phyloP scores from a whole-genome alignment of 2,888 invertebrate species.

The Magallana nippona region DNA sequence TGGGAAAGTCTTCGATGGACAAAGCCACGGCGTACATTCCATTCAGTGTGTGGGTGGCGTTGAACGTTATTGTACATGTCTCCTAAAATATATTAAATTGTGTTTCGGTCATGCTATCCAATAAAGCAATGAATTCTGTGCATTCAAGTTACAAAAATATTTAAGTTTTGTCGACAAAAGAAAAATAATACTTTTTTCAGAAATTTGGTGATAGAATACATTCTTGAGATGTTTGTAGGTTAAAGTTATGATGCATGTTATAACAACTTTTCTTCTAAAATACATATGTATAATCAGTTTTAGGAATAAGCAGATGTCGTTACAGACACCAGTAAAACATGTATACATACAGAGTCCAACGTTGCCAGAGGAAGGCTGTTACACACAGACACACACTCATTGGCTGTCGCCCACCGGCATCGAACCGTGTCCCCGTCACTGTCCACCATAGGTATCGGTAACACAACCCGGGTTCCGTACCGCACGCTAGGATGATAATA shows the following conservation, averaged over 20 bases:
- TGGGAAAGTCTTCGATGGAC: conserved; percentile 60
- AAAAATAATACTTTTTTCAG: too few species aligned
- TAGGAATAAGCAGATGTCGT: neutral
- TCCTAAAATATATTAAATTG: conserved; percentile 43
- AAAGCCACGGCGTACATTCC: conserved; percentile 62
- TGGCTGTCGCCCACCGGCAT: conserved; percentile 59
- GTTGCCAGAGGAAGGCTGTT: conserved; percentile 49
- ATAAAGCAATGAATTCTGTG: too few species aligned
- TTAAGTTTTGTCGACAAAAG: too few species aligned
- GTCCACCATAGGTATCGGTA: conserved; percentile 56
- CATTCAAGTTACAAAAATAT: too few species aligned
- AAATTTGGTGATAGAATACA: too few species aligned
- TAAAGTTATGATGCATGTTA: too few species aligned
- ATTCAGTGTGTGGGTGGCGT: conserved; percentile 41
- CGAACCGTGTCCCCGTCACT: conserved; percentile 60
- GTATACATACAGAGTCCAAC: conserved; percentile 51
- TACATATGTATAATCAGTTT: too few species aligned
- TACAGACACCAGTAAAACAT: neutral
- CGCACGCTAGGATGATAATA: conserved; percentile 48
- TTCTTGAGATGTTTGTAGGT: too few species aligned
- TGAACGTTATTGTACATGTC: conserved; percentile 56
- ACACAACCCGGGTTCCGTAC: conserved; percentile 50
- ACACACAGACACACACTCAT: conserved; percentile 60
- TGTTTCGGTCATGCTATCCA: too few species aligned
- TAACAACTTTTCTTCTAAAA: too few species aligned